Percentiles rank a stretch among this genome's conserved stretches.
These are phyloP conservation scores for Glossosoma conforme DNA, from an alignment of 1,140 invertebrate genomes.

Conservation along the genomic window DNA sequence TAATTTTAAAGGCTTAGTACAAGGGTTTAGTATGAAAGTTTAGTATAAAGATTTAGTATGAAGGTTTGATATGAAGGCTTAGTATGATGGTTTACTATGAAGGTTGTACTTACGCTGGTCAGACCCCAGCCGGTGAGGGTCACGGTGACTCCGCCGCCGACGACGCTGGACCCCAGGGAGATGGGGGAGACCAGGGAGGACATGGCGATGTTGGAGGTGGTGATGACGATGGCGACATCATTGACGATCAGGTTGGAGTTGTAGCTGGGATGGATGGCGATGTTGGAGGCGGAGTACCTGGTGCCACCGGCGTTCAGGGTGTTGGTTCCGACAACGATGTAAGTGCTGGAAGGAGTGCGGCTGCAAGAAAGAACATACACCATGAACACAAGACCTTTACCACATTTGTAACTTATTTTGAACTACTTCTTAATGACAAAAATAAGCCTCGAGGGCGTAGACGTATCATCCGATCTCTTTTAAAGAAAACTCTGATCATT, in stretches of 20 bases:
- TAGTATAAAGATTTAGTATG: too few species aligned
- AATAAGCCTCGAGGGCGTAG: too few species aligned
- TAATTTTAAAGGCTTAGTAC: too few species aligned
- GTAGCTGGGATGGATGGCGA: slow-evolving; percentile 49
- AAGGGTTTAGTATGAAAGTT: too few species aligned
- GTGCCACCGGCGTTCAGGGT: slow-evolving; percentile 45
- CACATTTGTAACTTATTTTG: neutral
- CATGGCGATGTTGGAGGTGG: slow-evolving; percentile 43
- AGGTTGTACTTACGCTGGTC: slow-evolving; percentile 40
- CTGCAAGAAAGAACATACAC: slow-evolving; percentile 29
- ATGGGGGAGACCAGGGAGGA: slow-evolving; percentile 41
- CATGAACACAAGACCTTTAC: too few species aligned
- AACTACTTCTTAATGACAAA: too few species aligned
- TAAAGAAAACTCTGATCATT: too few species aligned
- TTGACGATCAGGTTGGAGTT: slow-evolving; percentile 36
- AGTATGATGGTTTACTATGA: too few species aligned
- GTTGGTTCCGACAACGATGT: slow-evolving; percentile 49
- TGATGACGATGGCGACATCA: slow-evolving; percentile 50
- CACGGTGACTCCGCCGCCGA: slow-evolving; percentile 37
- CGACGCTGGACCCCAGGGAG: slow-evolving; percentile 35
- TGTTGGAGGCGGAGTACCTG: slow-evolving; percentile 40
- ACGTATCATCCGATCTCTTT: too few species aligned
- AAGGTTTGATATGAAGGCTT: too few species aligned
- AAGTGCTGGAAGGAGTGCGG: slow-evolving; percentile 33
- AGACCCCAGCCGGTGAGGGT: slow-evolving; percentile 51